phyloP scores from a whole-genome alignment of 1,140 invertebrate species.

The Sitophilus oryzae region DNA sequence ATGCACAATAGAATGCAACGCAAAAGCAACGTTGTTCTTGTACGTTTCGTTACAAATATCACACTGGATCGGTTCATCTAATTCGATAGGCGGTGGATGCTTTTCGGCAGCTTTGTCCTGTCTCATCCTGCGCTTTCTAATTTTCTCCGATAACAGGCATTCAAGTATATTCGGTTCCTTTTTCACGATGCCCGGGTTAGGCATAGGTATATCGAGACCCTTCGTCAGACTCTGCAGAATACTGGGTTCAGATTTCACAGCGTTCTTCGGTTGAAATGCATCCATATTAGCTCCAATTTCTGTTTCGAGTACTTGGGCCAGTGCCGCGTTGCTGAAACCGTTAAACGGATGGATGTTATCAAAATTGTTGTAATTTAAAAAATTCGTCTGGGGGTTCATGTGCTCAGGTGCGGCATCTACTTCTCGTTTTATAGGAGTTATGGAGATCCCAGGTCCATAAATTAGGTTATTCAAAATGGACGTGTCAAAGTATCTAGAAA shows the following conservation, averaged over 20 bases:
- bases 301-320: conserved; percentile 14
- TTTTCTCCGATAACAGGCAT: conserved; percentile 15
- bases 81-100: conserved; percentile 50
- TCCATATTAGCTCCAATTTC: conserved; percentile 8
- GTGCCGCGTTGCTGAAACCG: neutral
- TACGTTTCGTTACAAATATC: conserved; percentile 37
- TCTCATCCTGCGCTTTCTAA: conserved; percentile 16
- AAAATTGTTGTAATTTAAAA: conserved; percentile 10
- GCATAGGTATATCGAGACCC: neutral
- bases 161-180: conserved; percentile 13
- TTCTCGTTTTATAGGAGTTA: conserved; percentile 28
- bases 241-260: neutral
- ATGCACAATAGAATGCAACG: conserved; percentile 39
- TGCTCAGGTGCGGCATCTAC: neutral
- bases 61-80: conserved; percentile 35
- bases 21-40: conserved; percentile 35
- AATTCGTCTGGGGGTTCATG: neutral
- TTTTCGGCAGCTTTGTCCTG: conserved; percentile 25
- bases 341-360: conserved; percentile 13
- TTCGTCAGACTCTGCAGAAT: no score
- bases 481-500: conserved; percentile 31
- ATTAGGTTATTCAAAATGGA: conserved; percentile 30
- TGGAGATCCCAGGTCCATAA: conserved; percentile 30
- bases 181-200: neutral
- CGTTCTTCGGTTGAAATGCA: neutral